Conservation (phyloP, 2,113 vertebrate species). For the Cyprinodon tularosa region DNA sequence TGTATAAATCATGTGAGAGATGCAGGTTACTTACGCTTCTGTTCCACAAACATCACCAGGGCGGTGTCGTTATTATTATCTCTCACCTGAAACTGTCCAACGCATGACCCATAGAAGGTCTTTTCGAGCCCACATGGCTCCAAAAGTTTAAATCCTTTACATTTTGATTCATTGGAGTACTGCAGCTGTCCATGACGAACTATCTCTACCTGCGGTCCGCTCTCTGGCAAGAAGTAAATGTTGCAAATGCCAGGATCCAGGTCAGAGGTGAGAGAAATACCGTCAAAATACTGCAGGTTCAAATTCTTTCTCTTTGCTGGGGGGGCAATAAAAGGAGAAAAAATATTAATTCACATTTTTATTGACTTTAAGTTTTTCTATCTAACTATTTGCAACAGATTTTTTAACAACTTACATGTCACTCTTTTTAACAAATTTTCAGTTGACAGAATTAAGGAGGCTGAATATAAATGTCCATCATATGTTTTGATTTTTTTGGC, state of each 20-base stretch:
- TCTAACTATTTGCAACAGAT: neutral
- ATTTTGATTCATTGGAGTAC: neutral
- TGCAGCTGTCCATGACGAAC: neutral
- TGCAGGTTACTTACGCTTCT: constrained; percentile 15
- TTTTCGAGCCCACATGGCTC: constrained; percentile 19
- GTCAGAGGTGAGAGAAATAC: rapidly evolving
- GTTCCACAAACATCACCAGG: neutral
- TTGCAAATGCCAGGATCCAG: constrained; percentile 24
- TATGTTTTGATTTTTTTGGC: no score
- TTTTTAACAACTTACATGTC: no score
- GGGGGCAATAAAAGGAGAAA: constrained; percentile 1
- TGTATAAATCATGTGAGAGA: no score
- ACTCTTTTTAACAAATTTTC: no score
- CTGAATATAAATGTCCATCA: no score
- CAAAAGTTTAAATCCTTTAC: neutral
- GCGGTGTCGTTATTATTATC: constrained; percentile 12
- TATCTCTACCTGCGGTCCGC: rapidly evolving
- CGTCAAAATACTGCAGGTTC: rapidly evolving
- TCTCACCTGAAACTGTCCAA: constrained; percentile 5
- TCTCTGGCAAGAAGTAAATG: constrained; percentile 12
- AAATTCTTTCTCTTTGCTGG: neutral
- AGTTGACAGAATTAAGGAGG: no score
- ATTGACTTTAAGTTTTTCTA: no score
- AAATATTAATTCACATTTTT: no score
- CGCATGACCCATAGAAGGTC: neutral